Evolutionary conservation across 2,888 invertebrate genomes (phyloP), one percentile per base, ranked within the genome.

Genomic region (Parapristionchus giblindavisi): DNA sequence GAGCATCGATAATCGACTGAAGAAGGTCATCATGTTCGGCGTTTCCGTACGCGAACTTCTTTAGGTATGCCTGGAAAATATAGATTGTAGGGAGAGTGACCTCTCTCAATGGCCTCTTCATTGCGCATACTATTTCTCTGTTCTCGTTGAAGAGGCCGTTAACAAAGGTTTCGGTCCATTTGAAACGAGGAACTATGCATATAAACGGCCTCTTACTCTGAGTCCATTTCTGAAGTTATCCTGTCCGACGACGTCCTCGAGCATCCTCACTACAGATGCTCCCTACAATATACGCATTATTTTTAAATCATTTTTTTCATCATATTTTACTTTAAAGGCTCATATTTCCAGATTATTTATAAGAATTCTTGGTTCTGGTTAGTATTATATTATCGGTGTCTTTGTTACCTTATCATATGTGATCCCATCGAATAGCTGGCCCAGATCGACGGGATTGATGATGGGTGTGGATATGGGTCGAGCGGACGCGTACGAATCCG

Each of bases 361-460:
- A n/a, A n/a, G n/a, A n/a, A n/a, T n/a, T n/a, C n/a, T n/a, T n/a
- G n/a, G n/a, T n/a, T n/a, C n/a, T n/a, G n/a, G n/a, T n/a, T n/a
- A n/a, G n/a, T n/a, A n/a, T n/a, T n/a, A n/a, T n/a, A n/a, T n/a
- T n/a, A n/a, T n/a, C n/a, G n/a, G n/a, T n/a, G n/a, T n/a, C n/a
- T 6, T 6, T n/a, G n/a, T 6, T 76, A 77, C 94, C 91, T 96
- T 96, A 66, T 92, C 93, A 87, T 95, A 96, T 0, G 95, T 94
- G 81, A 96, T 95, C 75, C 92, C 91, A 88, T 94, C 94, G 85
- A 94, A 94, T 70, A 94, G 93, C 85, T 94, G 94, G 78, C 92
- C 93, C 54, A 95, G 94, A 89, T 94, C 94, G 83, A 94, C 94
- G 68, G 94, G 93, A 85, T 94, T 94, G 79, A 92, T 93, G 6